Base-by-base conservation (phyloP, 2,113 vertebrate genomes). In the Sander vitreus region DNA sequence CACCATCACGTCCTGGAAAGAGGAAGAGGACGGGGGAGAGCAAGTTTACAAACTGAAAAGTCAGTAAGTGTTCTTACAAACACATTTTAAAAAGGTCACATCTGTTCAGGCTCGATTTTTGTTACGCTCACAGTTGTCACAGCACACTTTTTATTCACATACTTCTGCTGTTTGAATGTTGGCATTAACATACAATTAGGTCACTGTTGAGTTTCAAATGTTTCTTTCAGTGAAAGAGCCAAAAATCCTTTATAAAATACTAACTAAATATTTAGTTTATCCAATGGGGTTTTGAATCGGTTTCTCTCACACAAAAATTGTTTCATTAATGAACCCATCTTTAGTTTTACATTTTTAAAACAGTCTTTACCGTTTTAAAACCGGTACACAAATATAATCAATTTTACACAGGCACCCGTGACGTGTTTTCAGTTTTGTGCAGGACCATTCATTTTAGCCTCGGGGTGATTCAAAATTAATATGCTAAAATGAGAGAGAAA, bases 1-100 rank as follows among this genome's bases (percentile, higher is more conserved):
- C 90, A 99, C 98, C 98, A 99, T 99, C 95, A 99, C 98, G 89
- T 99, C 98, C 98, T 99, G 96, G 8, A 66, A 25, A 43, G 39
- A 63, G 18, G 21, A 19, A 64, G 19, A 64, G 16, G 16, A 73
- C 8, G 18, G 18, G 3, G 18, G 10, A 53, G 25, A 65, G 27
- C 27, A 51, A 5, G 6, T 36, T 85, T 47, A 75, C n/a, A 50
- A 15, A 60, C 23, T 18, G 0, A 54, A 27, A 73, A 57, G 3
- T 19, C 18, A 18, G 62, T n/a, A 78, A 54, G 6, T 4, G 25
- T 53, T 62, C 15, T 8, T 57, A n/a, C 6, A 6, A 36, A 18
- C 57, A 43, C 21, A 60, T 4, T 36, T 16, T 80, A 64, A 78
- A 80, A 73, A 71, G 65, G 68, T 84, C 53, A 53, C 14, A 5